phyloP scores from a whole-genome alignment of 2,797 vertebrate genomes.

The Luscinia luscinia region DNA sequence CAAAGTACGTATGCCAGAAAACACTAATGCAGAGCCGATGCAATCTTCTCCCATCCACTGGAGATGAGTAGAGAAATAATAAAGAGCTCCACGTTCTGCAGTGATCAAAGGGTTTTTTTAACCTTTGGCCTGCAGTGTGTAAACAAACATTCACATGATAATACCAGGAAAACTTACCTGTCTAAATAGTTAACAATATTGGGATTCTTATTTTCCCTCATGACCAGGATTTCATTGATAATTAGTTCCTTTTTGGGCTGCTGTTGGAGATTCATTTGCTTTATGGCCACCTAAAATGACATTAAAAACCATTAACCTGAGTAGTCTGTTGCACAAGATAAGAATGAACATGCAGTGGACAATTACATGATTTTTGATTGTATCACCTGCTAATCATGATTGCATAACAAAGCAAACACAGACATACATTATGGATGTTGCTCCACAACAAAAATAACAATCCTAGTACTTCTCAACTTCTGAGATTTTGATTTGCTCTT shows the following conservation, averaged over 20 bases:
- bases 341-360: background rate
- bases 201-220: slow-evolving; percentile 99
- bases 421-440: rapidly evolving
- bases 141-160: background rate
- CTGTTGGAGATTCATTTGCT: slow-evolving; percentile 99
- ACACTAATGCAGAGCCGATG: background rate
- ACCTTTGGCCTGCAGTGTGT: background rate
- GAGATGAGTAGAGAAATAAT: background rate
- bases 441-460: background rate
- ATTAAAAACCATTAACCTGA: background rate
- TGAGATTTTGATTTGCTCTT: background rate
- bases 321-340: background rate
- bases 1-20: background rate
- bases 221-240: slow-evolving; percentile 99
- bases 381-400: background rate
- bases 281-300: slow-evolving; percentile 92
- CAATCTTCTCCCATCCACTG: background rate
- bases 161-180: slow-evolving; percentile 82
- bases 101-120: background rate
- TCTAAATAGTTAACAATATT: slow-evolving; percentile 99
- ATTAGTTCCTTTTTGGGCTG: slow-evolving; percentile 99
- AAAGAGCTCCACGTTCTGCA: background rate
- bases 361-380: background rate
- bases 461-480: background rate
- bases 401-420: background rate